Evolutionary conservation across 2,888 invertebrate genomes (phyloP), one percentile per base, ranked within the genome.

Genomic region (Geophilus truncorum): DNA sequence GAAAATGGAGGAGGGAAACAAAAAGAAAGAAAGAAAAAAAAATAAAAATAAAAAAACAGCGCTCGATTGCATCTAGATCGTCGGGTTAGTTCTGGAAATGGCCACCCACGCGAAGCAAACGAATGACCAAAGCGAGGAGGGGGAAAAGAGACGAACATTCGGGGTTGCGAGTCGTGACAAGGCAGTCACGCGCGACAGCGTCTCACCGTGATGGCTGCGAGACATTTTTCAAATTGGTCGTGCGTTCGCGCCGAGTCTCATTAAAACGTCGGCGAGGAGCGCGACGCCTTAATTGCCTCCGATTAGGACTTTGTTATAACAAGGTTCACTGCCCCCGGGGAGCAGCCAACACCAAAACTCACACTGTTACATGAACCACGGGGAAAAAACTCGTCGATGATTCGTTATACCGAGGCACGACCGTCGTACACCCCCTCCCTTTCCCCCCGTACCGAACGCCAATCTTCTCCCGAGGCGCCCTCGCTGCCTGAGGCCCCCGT

Each of bases 201-300:
- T 62, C 57, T 62, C 57, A 62, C 57, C 57, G 57, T 23, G 57
- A 62, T 62, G 57, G 57, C 57, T 62, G 57, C 57, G 57, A 62
- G 57, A 62, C 57, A 62, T 62, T 62, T 62, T 62, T 62, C 57
- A 62, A 62, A 62, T 62, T 62, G 57, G 57, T 62, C 57, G 57
- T 62, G 57, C 57, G 57, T 62, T 62, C 57, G 57, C 57, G 57
- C 57, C 57, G 57, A 62, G 57, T 62, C 57, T 62, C 57, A 62
- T 62, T 62, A 62, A 62, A 62, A 62, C 57, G 57, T 62, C 57
- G 57, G 18, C 57, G 57, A 23, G 21, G 18, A 62, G 7, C 57
- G 57, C 57, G 15, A 62, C 57, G 57, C 57, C 57, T 62, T 62
- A 62, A 62, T 62, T 62, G 57, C 57, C 57, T 62, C 57, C 57